Conservation (phyloP, 2,113 vertebrate species). For the Onychostruthus taczanowskii region DNA sequence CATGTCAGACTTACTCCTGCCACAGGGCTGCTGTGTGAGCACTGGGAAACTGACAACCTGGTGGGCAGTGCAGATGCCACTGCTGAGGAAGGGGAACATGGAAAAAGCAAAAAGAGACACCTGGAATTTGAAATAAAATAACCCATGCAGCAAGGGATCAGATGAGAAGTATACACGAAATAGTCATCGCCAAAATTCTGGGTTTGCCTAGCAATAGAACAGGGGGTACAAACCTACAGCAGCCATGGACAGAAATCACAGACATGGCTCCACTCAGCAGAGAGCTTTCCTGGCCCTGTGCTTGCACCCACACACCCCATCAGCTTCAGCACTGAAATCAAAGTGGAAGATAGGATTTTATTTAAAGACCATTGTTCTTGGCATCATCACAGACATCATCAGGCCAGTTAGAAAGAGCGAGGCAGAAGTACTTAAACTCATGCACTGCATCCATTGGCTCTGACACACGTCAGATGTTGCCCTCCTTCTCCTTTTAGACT, state of each 20-base stretch:
- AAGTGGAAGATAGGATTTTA: background rate
- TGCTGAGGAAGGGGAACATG: background rate
- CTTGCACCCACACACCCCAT: background rate
- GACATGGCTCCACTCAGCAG: background rate
- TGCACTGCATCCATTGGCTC: background rate
- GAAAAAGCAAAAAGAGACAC: background rate
- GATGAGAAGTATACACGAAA: rapidly evolving
- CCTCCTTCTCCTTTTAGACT: background rate
- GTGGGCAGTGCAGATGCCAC: background rate
- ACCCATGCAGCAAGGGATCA: background rate
- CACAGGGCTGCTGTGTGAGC: rapidly evolving
- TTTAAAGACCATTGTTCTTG: background rate
- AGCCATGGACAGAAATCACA: background rate
- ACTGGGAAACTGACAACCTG: background rate
- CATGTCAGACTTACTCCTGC: background rate
- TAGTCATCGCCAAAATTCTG: background rate
- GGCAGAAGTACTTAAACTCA: background rate
- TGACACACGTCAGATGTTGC: background rate
- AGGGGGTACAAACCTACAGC: background rate
- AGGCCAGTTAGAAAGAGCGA: background rate
- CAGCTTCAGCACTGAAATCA: background rate
- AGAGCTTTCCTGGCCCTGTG: background rate
- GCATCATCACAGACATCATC: background rate
- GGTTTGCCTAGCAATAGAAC: background rate
- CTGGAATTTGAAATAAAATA: background rate